A percentile compares a stretch with the other conserved stretches of the same genome.
phyloP scores from a whole-genome alignment of 2,888 invertebrate genomes.

The Catocala sponsa region DNA sequence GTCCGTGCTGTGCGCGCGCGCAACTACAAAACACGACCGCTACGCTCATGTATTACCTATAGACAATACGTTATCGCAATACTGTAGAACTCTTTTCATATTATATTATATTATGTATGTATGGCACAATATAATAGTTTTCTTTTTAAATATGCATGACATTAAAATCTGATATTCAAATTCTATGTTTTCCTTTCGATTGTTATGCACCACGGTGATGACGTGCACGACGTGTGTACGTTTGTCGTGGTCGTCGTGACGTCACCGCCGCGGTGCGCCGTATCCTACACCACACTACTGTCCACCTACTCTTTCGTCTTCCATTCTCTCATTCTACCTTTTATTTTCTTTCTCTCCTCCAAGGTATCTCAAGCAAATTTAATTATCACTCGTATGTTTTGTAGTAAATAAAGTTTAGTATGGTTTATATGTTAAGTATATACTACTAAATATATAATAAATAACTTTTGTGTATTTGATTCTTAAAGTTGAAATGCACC shows the following conservation, averaged over 20 bases:
- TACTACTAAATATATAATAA: constrained; percentile 61
- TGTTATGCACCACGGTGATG: constrained; percentile 42
- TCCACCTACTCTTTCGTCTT: constrained; percentile 61
- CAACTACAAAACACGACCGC: constrained; percentile 49
- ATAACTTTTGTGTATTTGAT: constrained; percentile 56
- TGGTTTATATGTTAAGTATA: constrained; percentile 56
- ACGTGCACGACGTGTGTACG: constrained; percentile 14
- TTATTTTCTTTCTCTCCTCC: constrained; percentile 53
- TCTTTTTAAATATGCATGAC: constrained; percentile 45
- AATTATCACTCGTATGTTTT: constrained; percentile 75
- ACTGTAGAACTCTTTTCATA: constrained; percentile 49
- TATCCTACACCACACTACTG: constrained; percentile 55
- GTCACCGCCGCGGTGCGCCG: constrained; percentile 39
- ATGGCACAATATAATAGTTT: constrained; percentile 48
- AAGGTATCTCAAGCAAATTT: constrained; percentile 84
- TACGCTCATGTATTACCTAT: constrained; percentile 37
- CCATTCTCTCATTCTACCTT: constrained; percentile 52
- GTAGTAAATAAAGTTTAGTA: constrained; percentile 63
- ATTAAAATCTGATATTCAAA: constrained; percentile 4
- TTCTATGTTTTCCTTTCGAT: constrained; percentile 37
- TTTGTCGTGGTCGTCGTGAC: constrained; percentile 7
- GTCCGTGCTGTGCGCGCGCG: constrained; percentile 30
- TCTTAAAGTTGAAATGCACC: constrained; percentile 74
- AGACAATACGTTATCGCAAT: constrained; percentile 40
- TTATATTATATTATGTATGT: constrained; percentile 19